phyloP scores from a whole-genome alignment of 2,797 vertebrate genomes.

The Psittacula echo region DNA sequence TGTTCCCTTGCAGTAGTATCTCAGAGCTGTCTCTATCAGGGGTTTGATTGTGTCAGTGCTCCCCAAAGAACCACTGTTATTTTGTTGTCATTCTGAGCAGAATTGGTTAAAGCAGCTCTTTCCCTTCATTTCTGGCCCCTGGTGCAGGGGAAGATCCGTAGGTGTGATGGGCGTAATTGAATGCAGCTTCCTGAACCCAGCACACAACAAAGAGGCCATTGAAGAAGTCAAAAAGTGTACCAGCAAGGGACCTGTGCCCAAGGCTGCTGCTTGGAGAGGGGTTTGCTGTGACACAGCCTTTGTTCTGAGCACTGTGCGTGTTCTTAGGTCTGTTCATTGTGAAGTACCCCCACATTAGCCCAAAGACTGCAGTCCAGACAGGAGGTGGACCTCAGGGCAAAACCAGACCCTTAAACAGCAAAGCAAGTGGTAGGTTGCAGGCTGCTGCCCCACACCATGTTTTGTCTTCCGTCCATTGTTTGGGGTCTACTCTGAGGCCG shows the following conservation, averaged over 20 bases:
- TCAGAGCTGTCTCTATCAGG: neutral
- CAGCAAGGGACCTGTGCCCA: slow-evolving; percentile 64
- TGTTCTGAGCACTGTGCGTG: neutral
- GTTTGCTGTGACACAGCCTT: neutral
- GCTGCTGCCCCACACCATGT: neutral
- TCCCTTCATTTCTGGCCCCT: slow-evolving; percentile 56
- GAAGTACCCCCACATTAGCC: neutral
- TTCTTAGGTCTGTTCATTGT: neutral
- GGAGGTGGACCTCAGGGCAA: neutral
- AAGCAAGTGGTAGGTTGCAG: neutral
- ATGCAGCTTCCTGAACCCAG: slow-evolving; percentile 86
- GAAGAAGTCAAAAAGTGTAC: slow-evolving; percentile 84
- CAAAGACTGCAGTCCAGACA: neutral
- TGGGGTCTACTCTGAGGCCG: neutral
- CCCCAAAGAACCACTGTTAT: neutral
- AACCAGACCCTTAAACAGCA: neutral
- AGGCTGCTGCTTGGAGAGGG: neutral
- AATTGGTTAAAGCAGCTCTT: neutral
- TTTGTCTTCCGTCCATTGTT: neutral
- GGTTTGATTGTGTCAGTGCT: neutral
- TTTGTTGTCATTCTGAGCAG: neutral
- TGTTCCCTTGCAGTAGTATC: neutral
- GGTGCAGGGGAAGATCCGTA: slow-evolving; percentile 76
- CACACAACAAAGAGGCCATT: slow-evolving; percentile 88
- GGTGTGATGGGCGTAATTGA: slow-evolving; percentile 86